These are phyloP conservation scores for Rhopalosiphum nymphaeae DNA, from an alignment of 2,888 invertebrate species.

Conservation along the genomic window DNA sequence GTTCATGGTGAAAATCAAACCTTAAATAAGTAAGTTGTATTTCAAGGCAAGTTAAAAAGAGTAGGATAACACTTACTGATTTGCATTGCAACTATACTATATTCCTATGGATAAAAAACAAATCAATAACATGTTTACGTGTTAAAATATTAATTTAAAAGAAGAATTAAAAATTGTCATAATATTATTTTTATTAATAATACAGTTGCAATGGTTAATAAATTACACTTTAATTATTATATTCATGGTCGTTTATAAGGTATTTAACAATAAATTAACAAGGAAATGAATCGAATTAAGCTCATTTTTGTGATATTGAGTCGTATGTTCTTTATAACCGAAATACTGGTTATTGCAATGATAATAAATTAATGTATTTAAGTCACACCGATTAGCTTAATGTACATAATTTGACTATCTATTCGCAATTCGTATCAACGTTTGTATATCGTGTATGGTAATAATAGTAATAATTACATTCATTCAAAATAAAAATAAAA, in stretches of 20 bases:
- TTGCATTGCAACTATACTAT: neutral
- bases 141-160: neutral
- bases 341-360: neutral
- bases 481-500: neutral
- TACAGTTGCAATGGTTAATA: neutral
- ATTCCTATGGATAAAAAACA: neutral
- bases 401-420: neutral
- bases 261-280: neutral
- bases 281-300: neutral
- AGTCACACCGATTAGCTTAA: neutral
- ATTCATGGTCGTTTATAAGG: neutral
- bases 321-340: neutral
- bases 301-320: neutral
- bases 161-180: neutral
- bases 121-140: neutral
- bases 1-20: neutral
- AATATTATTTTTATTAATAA: neutral
- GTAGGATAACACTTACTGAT: neutral
- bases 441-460: neutral
- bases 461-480: neutral
- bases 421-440: neutral
- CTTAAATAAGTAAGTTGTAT: neutral
- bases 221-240: neutral
- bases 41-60: conserved; percentile 4
- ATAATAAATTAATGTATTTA: neutral